Conservation (phyloP, 2,888 invertebrate species). For the Barypeithes pellucidus region DNA sequence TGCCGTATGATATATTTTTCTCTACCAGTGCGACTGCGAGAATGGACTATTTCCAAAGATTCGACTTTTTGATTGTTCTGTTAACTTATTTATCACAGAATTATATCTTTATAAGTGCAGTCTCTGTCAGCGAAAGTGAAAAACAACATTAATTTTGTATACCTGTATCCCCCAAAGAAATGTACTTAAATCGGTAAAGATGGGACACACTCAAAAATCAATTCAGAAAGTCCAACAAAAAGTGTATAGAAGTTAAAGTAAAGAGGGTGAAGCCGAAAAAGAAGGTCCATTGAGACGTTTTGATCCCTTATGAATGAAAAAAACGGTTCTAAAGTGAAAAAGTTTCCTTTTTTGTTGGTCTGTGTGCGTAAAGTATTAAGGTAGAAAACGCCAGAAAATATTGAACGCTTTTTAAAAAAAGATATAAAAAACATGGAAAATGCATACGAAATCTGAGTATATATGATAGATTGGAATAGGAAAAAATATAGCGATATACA, state of each 20-base stretch:
- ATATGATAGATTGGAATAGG: neutral
- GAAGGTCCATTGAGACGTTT: conserved; percentile 30
- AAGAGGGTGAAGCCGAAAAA: conserved; percentile 24
- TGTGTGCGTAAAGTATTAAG: conserved; percentile 27
- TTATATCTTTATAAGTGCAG: no score
- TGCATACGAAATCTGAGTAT: neutral
- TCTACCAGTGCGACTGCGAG: no score
- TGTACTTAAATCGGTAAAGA: conserved; percentile 14
- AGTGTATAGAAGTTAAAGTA: conserved; percentile 19
- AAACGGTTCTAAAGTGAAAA: conserved; percentile 36
- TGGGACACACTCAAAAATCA: conserved; percentile 10
- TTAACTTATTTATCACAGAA: no score
- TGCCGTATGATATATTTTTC: no score
- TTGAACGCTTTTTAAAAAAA: conserved; percentile 15
- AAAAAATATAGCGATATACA: neutral
- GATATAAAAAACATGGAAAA: conserved; percentile 2
- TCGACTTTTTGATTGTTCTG: no score
- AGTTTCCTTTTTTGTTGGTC: conserved; percentile 23
- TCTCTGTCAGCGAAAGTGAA: neutral
- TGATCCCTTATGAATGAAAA: conserved; percentile 27
- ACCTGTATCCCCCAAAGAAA: neutral
- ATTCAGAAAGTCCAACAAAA: conserved; percentile 16
- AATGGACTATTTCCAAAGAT: no score
- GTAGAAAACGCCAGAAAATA: conserved; percentile 24
- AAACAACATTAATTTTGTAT: conserved; percentile 8